Conservation (phyloP, 2,113 vertebrate species). For the Lepisosteus osseus region DNA sequence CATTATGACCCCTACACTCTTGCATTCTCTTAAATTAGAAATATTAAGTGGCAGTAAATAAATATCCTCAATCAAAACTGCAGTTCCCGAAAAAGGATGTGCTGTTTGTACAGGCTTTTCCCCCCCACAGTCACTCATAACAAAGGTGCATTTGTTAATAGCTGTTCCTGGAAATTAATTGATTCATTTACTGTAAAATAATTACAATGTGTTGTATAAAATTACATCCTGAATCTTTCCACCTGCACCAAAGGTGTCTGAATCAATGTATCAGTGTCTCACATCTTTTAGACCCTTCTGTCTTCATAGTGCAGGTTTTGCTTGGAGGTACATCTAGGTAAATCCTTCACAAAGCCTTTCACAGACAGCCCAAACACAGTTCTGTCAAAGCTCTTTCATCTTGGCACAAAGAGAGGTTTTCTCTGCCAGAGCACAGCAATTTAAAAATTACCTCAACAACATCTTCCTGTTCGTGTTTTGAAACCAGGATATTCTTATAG, state of each 20-base stretch:
- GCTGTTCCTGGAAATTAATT: not conserved
- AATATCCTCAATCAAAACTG: not conserved
- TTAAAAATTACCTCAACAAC: too few species aligned
- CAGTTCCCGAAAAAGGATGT: not conserved
- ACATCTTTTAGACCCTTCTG: not conserved
- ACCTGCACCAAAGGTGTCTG: slow-evolving; percentile 5
- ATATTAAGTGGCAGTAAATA: not conserved
- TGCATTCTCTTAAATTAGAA: not conserved
- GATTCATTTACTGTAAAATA: not conserved
- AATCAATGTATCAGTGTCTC: slow-evolving; percentile 6
- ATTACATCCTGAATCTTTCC: not conserved
- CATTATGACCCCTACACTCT: not conserved
- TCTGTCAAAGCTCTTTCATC: not conserved
- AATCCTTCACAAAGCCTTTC: not conserved
- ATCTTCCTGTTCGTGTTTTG: too few species aligned
- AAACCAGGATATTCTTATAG: too few species aligned
- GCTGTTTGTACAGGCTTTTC: not conserved
- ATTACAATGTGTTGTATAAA: slow-evolving; percentile 1
- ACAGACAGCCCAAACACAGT: not conserved
- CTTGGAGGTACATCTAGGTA: not conserved
- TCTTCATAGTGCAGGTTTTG: not conserved
- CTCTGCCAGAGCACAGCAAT: too few species aligned
- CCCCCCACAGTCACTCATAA: not conserved
- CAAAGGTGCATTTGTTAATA: not conserved
- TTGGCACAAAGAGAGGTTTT: not conserved